Conservation (phyloP, 2,888 invertebrate species). For the Pandemis heparana region DNA sequence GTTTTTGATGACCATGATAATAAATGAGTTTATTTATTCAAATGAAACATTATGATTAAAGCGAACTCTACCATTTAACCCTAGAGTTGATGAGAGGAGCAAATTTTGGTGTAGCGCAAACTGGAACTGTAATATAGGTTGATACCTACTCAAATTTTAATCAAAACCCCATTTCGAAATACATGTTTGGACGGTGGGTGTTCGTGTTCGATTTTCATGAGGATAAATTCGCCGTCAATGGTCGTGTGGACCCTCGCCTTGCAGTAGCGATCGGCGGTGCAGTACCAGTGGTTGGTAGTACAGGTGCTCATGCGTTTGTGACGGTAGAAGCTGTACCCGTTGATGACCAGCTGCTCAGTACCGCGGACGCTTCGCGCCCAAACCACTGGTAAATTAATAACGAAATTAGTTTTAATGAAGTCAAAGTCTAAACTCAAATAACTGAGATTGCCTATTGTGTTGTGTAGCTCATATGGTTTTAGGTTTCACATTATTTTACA, state of each 20-base stretch:
- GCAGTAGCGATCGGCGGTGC: conserved; percentile 24
- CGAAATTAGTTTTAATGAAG: background rate
- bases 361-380: conserved; percentile 13
- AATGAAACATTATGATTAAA: too few species aligned
- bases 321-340: conserved; percentile 57
- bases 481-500: too few species aligned
- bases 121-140: too few species aligned
- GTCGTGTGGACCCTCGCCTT: conserved; percentile 41
- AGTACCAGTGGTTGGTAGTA: conserved; percentile 18
- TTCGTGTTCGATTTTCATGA: conserved; percentile 41
- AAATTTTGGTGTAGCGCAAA: too few species aligned
- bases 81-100: too few species aligned
- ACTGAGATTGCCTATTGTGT: too few species aligned
- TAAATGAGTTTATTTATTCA: too few species aligned
- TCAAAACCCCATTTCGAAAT: conserved; percentile 42
- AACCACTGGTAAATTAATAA: conserved; percentile 5
- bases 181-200: conserved; percentile 45
- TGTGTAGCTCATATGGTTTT: too few species aligned
- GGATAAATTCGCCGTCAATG: conserved; percentile 30
- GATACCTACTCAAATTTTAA: conserved; percentile 24
- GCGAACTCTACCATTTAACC: too few species aligned
- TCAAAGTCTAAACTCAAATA: too few species aligned
- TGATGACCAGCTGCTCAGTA: conserved; percentile 52
- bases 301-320: conserved; percentile 31
- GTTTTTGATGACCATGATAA: too few species aligned